These are phyloP conservation scores for Chiropotes sagulatus DNA, from an alignment of 2,797 vertebrate species.

Conservation along the genomic window DNA sequence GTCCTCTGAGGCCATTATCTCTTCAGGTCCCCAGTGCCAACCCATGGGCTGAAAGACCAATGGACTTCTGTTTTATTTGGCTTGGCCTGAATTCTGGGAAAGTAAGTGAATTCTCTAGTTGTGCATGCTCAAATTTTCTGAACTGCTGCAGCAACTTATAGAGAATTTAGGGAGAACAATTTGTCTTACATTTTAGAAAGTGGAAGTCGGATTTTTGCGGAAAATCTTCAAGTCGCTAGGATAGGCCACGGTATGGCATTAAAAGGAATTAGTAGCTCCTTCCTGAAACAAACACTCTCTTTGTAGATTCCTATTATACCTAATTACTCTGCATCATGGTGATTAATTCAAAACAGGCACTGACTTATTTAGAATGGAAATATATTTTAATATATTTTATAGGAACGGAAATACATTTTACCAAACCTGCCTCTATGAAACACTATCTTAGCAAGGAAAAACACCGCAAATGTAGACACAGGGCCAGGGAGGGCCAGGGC, in stretches of 20 bases:
- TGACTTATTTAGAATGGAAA: constrained; percentile 81
- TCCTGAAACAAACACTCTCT: not conserved
- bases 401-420: constrained; percentile 67
- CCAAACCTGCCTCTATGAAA: constrained; percentile 83
- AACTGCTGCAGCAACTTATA: not conserved
- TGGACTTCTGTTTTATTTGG: not conserved
- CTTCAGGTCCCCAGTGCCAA: not conserved
- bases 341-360: constrained; percentile 80
- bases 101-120: not conserved
- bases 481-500: constrained; percentile 76
- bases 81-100: not conserved
- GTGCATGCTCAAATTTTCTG: not conserved
- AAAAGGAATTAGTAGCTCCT: not conserved
- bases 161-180: not conserved
- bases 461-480: constrained; percentile 79
- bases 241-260: not conserved
- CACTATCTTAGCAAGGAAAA: constrained; percentile 82
- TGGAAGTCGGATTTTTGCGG: not conserved
- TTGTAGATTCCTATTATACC: constrained; percentile 13
- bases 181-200: not conserved
- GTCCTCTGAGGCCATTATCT: not conserved
- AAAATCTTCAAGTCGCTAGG: not conserved
- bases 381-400: constrained; percentile 78
- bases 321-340: constrained; percentile 66
- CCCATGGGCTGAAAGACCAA: not conserved